Percentiles rank a stretch among this genome's conserved stretches.
These are phyloP conservation scores for Barnardius zonarius DNA, from an alignment of 2,113 vertebrate species.

Conservation along the genomic window DNA sequence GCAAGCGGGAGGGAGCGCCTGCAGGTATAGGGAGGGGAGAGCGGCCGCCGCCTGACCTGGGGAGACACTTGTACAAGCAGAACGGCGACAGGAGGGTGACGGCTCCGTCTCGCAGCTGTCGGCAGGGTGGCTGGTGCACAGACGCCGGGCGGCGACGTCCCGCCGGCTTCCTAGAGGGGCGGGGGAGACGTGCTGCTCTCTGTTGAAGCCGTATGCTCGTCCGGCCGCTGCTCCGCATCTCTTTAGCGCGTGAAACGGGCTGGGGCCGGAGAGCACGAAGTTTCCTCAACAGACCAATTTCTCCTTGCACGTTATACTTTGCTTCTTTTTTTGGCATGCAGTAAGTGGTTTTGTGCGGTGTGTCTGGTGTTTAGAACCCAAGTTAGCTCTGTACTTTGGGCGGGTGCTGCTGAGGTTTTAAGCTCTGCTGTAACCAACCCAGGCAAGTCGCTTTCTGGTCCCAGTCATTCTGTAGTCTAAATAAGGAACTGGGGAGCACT, in stretches of 20 bases:
- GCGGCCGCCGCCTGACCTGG: too few relatives aligned
- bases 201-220: not conserved
- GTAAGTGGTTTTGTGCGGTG: fast-evolving
- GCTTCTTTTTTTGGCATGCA: fast-evolving
- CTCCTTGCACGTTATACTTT: fast-evolving
- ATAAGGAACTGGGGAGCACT: not conserved
- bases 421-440: not conserved
- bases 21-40: not conserved
- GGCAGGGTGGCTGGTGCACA: not conserved
- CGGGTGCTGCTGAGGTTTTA: fast-evolving
- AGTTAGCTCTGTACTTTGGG: not conserved
- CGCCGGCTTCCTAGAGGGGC: not conserved
- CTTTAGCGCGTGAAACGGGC: too few relatives aligned
- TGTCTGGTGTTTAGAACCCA: not conserved
- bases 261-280: fast-evolving
- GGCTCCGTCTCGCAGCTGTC: not conserved
- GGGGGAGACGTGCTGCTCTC: not conserved
- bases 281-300: fast-evolving
- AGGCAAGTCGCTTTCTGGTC: fast-evolving
- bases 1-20: not conserved
- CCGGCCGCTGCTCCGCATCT: not conserved
- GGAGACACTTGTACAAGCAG: fast-evolving
- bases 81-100: not conserved
- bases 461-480: fast-evolving
- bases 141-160: not conserved